Evolutionary conservation across 2,797 vertebrate genomes (phyloP), one percentile per base, ranked within the genome.

Genomic region (Parauchenoglanis punctatus): DNA sequence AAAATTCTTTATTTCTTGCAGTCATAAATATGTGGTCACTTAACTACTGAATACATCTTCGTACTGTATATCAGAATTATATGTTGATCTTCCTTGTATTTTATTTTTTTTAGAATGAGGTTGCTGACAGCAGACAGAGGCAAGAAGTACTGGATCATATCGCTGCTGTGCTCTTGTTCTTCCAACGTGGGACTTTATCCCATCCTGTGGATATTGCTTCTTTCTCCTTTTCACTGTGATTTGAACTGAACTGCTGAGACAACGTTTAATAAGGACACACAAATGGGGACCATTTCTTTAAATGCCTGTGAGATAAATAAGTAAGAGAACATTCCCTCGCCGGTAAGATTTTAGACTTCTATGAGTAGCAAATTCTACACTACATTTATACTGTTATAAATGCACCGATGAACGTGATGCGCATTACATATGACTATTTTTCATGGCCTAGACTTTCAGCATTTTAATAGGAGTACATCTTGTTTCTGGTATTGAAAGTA

Each of bases 281-380:
- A 89, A 77, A 89, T 83, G 84, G 86, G 86, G 89, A 88, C 86
- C 85, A 86, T 87, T 88, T 86, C 80, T 72, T 31, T 87, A 28
- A 88, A 86, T 84, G 77, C 83, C 87, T 88, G 72, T 83, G 67
- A 88, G 82, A 87, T 87, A 87, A 89, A 88, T 88, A 88, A 88
- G 63, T 84, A 86, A 87, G 58, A 76, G 83, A 90, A 88, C 86
- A 90, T 88, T 90, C 87, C 86, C 75, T 84, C 46, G 2, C 84
- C 23, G 75, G 85, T 90, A 87, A 82, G 87, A 54, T 76, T 87
- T 89, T 85, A 80, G 52, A 59, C 87, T 83, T 73, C 49, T 86
- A 65, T 84, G 44, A 85, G 78, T 85, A 84, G 76, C 13, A 85
- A 52, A 83, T 85, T 83, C 35, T 68, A 31, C 25, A 78, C 46